These are phyloP conservation scores for Thaleichthys pacificus DNA, from an alignment of 2,797 vertebrate species.

Conservation along the genomic window DNA sequence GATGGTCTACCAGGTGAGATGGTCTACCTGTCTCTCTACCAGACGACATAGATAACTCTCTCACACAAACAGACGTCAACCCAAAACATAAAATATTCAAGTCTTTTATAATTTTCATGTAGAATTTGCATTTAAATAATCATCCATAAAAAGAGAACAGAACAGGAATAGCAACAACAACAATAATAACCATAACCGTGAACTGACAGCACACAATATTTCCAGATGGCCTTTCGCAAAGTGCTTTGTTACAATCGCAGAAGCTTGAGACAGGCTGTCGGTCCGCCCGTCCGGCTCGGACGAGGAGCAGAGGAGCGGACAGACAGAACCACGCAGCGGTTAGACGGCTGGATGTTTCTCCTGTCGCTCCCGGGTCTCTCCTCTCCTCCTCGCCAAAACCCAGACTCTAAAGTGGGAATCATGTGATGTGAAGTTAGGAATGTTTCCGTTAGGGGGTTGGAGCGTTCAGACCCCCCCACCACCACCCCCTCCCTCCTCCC, in stretches of 20 bases:
- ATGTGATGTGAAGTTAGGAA: constrained; percentile 73
- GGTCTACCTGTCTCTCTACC: constrained; percentile 9
- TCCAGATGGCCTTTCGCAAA: constrained; percentile 79
- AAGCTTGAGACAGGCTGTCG: constrained; percentile 69
- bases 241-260: constrained; percentile 82
- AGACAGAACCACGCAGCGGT: constrained; percentile 41
- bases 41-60: constrained; percentile 64
- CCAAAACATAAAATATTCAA: constrained; percentile 76
- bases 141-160: constrained; percentile 63
- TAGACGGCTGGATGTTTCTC: constrained; percentile 35
- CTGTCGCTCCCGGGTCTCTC: constrained; percentile 23
- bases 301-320: constrained; percentile 39
- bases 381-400: constrained; percentile 40
- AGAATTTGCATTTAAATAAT: constrained; percentile 77
- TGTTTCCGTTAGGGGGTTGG: constrained; percentile 66
- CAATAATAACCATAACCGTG: constrained; percentile 62
- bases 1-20: constrained; percentile 11
- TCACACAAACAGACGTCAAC: constrained; percentile 60
- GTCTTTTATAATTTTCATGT: constrained; percentile 57
- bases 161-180: constrained; percentile 55
- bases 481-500: constrained; percentile 42
- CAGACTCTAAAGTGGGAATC: constrained; percentile 61
- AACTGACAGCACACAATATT: constrained; percentile 70
- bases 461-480: constrained; percentile 30
- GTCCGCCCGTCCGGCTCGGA: constrained; percentile 44